Percentiles rank a stretch among this genome's conserved stretches.
These are phyloP conservation scores for Drosophila picticornis DNA, from an alignment of 2,888 invertebrate genomes.

Conservation along the genomic window DNA sequence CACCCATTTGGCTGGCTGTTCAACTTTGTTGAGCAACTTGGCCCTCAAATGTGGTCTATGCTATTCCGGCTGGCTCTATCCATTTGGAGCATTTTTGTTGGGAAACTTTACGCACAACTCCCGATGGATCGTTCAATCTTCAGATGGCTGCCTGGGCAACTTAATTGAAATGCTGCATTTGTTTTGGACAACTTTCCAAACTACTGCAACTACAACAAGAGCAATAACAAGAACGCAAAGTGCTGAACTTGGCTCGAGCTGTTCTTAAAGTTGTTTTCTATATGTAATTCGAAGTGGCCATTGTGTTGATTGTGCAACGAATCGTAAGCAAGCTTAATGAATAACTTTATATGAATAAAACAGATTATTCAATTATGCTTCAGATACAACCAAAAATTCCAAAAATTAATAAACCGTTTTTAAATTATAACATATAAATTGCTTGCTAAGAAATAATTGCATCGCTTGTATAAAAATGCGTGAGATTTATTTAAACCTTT, in stretches of 20 bases:
- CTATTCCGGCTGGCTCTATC: slow-evolving; percentile 32
- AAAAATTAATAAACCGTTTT: neutral
- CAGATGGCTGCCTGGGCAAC: slow-evolving; percentile 44
- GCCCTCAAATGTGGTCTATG: slow-evolving; percentile 29
- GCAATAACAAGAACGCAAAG: slow-evolving; percentile 18
- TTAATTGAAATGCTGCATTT: slow-evolving; percentile 74
- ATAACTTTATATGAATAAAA: neutral
- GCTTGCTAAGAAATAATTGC: neutral
- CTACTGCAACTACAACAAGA: slow-evolving; percentile 6
- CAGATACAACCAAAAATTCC: neutral
- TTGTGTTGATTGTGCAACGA: slow-evolving; percentile 39
- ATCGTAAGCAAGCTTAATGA: slow-evolving; percentile 11
- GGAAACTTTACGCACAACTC: slow-evolving; percentile 41
- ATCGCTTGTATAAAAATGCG: neutral
- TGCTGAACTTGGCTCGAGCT: slow-evolving; percentile 35
- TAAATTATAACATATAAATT: neutral
- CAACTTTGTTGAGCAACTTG: slow-evolving; percentile 56
- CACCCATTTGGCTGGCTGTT: slow-evolving; percentile 49
- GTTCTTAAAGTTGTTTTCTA: slow-evolving; percentile 40
- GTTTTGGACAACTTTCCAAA: slow-evolving; percentile 48
- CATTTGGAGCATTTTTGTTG: slow-evolving; percentile 39
- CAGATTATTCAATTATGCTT: neutral
- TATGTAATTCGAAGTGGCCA: slow-evolving; percentile 32
- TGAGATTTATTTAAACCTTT: neutral
- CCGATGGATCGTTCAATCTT: slow-evolving; percentile 69